These are phyloP conservation scores for Menura novaehollandiae DNA, from an alignment of 2,113 vertebrate genomes.

Conservation along the genomic window DNA sequence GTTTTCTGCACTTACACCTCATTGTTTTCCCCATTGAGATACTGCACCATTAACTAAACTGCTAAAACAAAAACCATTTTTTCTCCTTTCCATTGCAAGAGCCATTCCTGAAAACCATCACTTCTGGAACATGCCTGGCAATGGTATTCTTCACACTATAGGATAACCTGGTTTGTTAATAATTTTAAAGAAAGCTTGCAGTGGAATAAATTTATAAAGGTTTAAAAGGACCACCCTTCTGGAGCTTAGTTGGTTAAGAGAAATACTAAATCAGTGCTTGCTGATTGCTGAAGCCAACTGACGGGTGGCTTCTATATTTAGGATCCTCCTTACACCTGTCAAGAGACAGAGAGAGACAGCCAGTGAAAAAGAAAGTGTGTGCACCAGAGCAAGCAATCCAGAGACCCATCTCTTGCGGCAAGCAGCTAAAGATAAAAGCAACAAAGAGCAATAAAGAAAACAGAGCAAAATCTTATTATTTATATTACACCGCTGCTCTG, in stretches of 20 bases:
- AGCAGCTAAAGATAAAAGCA: constrained; percentile 69
- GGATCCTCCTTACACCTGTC: constrained; percentile 69
- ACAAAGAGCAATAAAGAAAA: constrained; percentile 53
- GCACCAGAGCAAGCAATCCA: constrained; percentile 46
- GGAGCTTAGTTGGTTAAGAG: constrained; percentile 26
- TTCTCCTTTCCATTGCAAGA: not conserved
- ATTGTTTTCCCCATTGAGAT: not conserved
- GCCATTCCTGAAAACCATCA: not conserved
- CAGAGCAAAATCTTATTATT: constrained; percentile 64
- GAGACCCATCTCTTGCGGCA: constrained; percentile 4
- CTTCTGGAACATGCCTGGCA: not conserved
- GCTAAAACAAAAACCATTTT: not conserved
- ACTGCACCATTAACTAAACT: not conserved
- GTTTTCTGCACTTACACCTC: too few relatives aligned
- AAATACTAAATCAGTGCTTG: constrained; percentile 22
- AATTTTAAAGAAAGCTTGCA: not conserved
- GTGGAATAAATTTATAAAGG: not conserved
- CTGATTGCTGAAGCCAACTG: constrained; percentile 61
- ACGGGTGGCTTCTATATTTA: constrained; percentile 50
- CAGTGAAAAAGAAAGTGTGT: not conserved
- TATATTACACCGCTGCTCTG: constrained; percentile 39
- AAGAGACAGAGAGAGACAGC: constrained; percentile 40
- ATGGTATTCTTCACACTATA: not conserved
- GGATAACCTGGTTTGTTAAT: not conserved
- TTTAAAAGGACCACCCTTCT: not conserved